phyloP scores from a whole-genome alignment of 2,888 invertebrate genomes.

The Meiosimyza platycephala region DNA sequence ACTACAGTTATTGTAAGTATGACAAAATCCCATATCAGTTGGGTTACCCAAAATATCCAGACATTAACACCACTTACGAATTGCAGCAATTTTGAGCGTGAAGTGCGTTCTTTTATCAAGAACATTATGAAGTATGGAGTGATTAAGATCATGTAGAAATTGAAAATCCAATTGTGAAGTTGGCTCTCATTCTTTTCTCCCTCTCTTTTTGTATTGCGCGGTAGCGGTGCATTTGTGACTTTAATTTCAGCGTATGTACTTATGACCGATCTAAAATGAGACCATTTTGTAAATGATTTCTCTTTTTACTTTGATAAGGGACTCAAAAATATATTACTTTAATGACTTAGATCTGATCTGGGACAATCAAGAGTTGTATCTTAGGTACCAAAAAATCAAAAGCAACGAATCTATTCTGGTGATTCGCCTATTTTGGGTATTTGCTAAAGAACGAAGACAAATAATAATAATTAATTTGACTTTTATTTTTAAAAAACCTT shows the following conservation, averaged over 20 bases:
- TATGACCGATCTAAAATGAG: slow-evolving; percentile 41
- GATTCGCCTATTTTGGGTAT: too few species aligned
- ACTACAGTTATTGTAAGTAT: slow-evolving; percentile 76
- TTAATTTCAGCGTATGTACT: slow-evolving; percentile 47
- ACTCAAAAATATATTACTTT: too few species aligned
- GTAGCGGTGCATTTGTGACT: slow-evolving; percentile 76
- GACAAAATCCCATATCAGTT: slow-evolving; percentile 69
- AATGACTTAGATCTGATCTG: too few species aligned
- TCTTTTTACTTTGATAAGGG: too few species aligned
- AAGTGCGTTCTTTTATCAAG: slow-evolving; percentile 72
- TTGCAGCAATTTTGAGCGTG: slow-evolving; percentile 78
- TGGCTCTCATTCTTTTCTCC: slow-evolving; percentile 41
- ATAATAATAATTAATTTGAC: too few species aligned
- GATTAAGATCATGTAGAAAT: slow-evolving; percentile 68
- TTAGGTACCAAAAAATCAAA: too few species aligned
- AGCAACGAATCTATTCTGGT: too few species aligned
- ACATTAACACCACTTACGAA: slow-evolving; percentile 78
- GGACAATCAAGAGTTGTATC: too few species aligned
- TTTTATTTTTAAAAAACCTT: too few species aligned
- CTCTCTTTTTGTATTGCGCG: slow-evolving; percentile 68
- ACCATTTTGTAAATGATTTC: too few species aligned
- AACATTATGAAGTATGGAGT: slow-evolving; percentile 73
- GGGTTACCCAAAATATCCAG: slow-evolving; percentile 76
- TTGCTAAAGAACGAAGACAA: too few species aligned
- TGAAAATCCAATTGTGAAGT: slow-evolving; percentile 70